phyloP scores from a whole-genome alignment of 2,888 invertebrate genomes.

The Lepidocyrtoides sp. region DNA sequence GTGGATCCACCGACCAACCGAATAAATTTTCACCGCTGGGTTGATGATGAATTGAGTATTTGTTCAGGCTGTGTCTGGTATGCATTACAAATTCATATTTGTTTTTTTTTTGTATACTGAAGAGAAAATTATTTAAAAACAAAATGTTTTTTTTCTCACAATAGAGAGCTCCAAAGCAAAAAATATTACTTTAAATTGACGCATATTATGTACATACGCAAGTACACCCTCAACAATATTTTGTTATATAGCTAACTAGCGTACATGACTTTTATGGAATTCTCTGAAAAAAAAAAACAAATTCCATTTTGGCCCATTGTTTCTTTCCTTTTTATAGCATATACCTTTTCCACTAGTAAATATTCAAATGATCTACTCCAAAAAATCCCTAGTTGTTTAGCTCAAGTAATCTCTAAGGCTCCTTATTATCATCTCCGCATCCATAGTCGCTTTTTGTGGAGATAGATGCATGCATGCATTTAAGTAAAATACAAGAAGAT shows the following conservation, averaged over 20 bases:
- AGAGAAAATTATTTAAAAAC: not conserved
- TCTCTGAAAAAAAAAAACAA: not conserved
- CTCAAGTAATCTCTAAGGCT: slow-evolving; percentile 14
- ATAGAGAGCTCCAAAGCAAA: slow-evolving; percentile 42
- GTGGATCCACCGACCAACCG: slow-evolving; percentile 54
- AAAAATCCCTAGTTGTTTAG: slow-evolving; percentile 29
- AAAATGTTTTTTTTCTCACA: not conserved
- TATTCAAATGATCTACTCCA: slow-evolving; percentile 9
- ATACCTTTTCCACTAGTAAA: slow-evolving; percentile 8
- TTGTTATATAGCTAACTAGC: too few species aligned
- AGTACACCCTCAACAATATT: not conserved
- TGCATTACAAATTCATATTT: slow-evolving; percentile 1
- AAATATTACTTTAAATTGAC: not conserved
- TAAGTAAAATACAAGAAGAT: not conserved
- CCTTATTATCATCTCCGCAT: slow-evolving; percentile 48
- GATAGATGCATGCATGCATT: not conserved
- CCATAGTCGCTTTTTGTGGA: slow-evolving; percentile 34
- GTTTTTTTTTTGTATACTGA: not conserved
- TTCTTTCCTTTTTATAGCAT: not conserved
- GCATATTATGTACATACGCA: not conserved
- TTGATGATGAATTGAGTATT: slow-evolving; percentile 61
- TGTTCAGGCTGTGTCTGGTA: not conserved
- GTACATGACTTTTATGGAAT: not conserved
- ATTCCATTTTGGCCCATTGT: not conserved
- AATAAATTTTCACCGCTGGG: slow-evolving; percentile 68